These are phyloP conservation scores for Darwinula stevensoni DNA, from an alignment of 2,888 invertebrate species.

Conservation along the genomic window DNA sequence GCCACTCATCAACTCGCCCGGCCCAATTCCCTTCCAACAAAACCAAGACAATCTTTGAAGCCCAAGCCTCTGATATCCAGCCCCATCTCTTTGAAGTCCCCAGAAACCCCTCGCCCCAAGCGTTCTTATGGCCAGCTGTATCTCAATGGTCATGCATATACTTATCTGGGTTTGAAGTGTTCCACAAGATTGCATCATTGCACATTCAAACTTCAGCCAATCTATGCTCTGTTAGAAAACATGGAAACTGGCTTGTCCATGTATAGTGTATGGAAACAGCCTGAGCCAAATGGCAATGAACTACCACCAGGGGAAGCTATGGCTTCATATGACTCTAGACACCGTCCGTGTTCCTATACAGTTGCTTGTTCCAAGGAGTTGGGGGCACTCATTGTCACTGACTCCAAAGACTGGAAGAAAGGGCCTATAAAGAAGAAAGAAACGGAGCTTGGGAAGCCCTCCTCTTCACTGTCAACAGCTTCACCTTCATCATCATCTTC, in stretches of 20 bases:
- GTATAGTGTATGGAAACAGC: constrained; percentile 56
- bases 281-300: constrained; percentile 23
- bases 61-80: too few species aligned
- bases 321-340: constrained; percentile 41
- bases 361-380: constrained; percentile 26
- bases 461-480: too few species aligned
- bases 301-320: constrained; percentile 33
- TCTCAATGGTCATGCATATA: constrained; percentile 61
- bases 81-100: constrained; percentile 18
- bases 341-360: constrained; percentile 28
- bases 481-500: too few species aligned
- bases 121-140: constrained; percentile 67
- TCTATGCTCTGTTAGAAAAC: constrained; percentile 40
- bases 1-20: too few species aligned
- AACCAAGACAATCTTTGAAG: too few species aligned
- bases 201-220: constrained; percentile 72
- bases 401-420: constrained; percentile 17
- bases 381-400: constrained; percentile 15
- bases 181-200: constrained; percentile 74
- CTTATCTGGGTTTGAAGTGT: constrained; percentile 63
- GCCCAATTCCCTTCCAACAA: too few species aligned
- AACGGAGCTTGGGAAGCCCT: constrained; percentile 6
- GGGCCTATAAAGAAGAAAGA: too few species aligned
- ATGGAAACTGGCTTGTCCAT: constrained; percentile 61
- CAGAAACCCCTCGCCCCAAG: constrained; percentile 64